Base-by-base conservation (phyloP, 2,888 invertebrate species). In the Calameuta pallipes region DNA sequence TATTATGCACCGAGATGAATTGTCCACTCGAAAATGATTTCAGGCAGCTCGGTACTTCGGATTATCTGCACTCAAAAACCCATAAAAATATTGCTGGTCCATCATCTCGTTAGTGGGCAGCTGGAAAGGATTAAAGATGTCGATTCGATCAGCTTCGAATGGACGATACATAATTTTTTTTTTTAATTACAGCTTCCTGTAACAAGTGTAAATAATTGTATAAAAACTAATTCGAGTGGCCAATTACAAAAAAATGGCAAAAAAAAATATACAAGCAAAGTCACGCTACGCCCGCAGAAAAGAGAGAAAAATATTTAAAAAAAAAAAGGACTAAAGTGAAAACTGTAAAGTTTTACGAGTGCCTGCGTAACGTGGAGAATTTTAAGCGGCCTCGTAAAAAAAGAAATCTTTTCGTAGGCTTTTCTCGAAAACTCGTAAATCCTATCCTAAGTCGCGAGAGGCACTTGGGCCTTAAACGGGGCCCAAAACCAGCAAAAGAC, bases 351-450 rank as follows among this genome's bases (percentile, higher is more conserved):
- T 71, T 71, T 71, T 71, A 71, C 71, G 71, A 71, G 71, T 34
- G 23, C 4, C 71, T 34, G 2, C 9, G 23, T 23, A 23, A 9
- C 23, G 56, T 23, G 2, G 76, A 76, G 83, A 83, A 82, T 84
- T 81, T 82, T 76, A 81, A 84, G 80, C 81, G 82, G 76, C 79
- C 82, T 85, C 87, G 83, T 87, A 86, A 87, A 85, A 33, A 30
- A 34, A 73, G 69, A 73, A 76, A 75, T 1, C 76, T 36, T 74
- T 41, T 81, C 81, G 81, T 81, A 77, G 75, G 77, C 78, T 85
- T 86, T 85, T 86, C 85, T 84, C 80, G 81, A 84, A 87, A 88
- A 85, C 86, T 85, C 87, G 83, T 89, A 89, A 89, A 89, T 87
- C 80, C 78, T 79, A 36, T 78, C 37, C 23, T 2, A 23, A 56